Percentiles rank a stretch among this genome's conserved stretches.
Conservation (phyloP, 2,113 vertebrate genomes). For the Dermatemys mawii region DNA sequence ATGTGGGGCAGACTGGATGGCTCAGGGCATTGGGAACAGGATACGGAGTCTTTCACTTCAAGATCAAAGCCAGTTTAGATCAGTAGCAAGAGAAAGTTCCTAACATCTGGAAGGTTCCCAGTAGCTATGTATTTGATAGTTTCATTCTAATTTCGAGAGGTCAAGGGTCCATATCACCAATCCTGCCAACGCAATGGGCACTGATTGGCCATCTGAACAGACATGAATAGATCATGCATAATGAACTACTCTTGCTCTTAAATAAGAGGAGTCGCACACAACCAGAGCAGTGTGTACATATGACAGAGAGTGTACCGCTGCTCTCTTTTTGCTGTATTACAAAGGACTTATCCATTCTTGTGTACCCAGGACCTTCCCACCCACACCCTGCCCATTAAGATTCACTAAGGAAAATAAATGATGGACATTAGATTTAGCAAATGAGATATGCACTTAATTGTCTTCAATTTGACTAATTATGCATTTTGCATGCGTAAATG, state of each 20-base stretch:
- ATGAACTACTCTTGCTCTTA: background rate
- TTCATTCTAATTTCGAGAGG: background rate
- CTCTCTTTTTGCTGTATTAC: background rate
- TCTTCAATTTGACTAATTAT: background rate
- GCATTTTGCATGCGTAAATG: background rate
- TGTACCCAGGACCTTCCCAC: background rate
- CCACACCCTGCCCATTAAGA: background rate
- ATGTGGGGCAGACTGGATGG: accelerated
- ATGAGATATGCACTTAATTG: background rate
- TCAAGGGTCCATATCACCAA: accelerated
- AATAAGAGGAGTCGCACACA: background rate
- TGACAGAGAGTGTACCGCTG: background rate
- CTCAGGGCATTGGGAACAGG: background rate
- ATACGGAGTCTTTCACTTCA: background rate
- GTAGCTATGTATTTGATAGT: background rate
- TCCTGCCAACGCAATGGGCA: accelerated
- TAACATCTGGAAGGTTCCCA: background rate
- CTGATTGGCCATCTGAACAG: background rate
- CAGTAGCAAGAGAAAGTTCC: accelerated
- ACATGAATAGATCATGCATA: background rate
- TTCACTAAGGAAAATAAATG: background rate
- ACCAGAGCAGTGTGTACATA: background rate
- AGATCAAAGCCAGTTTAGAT: background rate
- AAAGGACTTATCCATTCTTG: background rate
- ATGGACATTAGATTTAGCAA: background rate